Base-by-base conservation (phyloP, 2,888 invertebrate genomes). In the Eremobia ochroleuca region DNA sequence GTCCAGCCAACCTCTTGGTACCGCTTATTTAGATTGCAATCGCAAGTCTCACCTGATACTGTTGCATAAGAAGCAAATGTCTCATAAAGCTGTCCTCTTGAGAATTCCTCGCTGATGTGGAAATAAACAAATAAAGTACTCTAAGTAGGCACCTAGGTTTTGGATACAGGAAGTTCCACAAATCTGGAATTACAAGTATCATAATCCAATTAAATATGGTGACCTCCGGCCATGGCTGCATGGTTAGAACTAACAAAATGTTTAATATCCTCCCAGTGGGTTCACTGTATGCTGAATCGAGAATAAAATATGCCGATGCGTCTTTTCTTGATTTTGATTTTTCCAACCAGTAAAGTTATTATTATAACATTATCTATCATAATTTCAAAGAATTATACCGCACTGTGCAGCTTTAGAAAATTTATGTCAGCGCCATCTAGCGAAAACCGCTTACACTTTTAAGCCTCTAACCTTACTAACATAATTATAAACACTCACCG, bases 1-100 rank as follows among this genome's bases (percentile, higher is more conserved):
- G 77, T 93, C 95, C 95, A 95, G 91, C 74, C 85, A 77, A 89
- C 87, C 88, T 87, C 82, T 88, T 83, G 87, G 88, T 79, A 88
- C 52, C 89, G 87, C 90, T 91, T 91, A 90, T 91, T 91, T 90
- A 87, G 87, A 89, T 79, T 79, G 83, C 83, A 83, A 86, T 87
- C 87, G 66, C 69, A 86, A 79, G 62, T 79, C 80, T 73, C 76
- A 80, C 76, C 87, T 85, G 81, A 74, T 76, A 72, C 83, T 66
- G 52, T 76, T 73, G 66, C 61, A 74, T 76, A 79, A 78, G 62
- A 83, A 73, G 76, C 76, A 81, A 84, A 82, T 72, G 15, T 62
- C 64, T 64, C 55, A 65, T 69, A 76, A 81, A 76, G 4, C 43
- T 73, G 31, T 28, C 52, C 34, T 28, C n/a, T 43, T 18, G 34